A percentile compares a stretch with the other conserved stretches of the same genome.
These are phyloP conservation scores for Mellilla xanthometata DNA, from an alignment of 2,888 invertebrate species.

Conservation along the genomic window DNA sequence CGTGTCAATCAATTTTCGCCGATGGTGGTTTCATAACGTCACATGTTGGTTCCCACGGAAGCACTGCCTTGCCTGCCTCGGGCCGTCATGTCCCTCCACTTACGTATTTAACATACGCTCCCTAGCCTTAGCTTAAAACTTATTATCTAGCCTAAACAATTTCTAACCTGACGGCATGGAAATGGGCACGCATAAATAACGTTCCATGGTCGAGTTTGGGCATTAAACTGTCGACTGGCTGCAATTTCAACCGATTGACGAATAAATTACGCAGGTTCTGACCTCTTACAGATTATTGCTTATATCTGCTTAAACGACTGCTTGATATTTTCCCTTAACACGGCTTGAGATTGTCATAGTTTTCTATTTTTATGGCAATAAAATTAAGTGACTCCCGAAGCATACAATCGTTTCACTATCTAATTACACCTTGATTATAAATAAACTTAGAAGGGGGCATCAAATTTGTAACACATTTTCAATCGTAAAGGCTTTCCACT, in stretches of 20 bases:
- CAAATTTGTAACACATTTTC: conserved; percentile 5
- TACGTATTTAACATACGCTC: conserved; percentile 77
- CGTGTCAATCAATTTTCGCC: conserved; percentile 77
- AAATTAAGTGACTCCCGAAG: too few relatives aligned
- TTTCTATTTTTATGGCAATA: too few relatives aligned
- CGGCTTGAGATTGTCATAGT: too few relatives aligned
- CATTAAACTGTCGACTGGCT: conserved; percentile 58
- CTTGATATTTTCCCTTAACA: conserved; percentile 1
- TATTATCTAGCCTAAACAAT: conserved; percentile 79
- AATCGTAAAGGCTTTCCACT: conserved; percentile 18
- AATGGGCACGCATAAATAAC: conserved; percentile 77
- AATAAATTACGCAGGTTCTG: conserved; percentile 49
- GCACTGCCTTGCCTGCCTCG: conserved; percentile 69
- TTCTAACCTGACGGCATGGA: conserved; percentile 70
- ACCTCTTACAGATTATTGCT: conserved; percentile 36
- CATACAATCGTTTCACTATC: too few relatives aligned
- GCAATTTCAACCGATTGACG: conserved; percentile 49
- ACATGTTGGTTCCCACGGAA: conserved; percentile 80
- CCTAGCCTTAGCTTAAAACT: conserved; percentile 76
- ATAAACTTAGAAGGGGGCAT: not conserved
- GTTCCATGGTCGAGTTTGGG: conserved; percentile 60
- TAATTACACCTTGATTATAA: not conserved
- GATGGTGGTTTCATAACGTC: conserved; percentile 76
- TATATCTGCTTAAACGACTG: conserved; percentile 11
- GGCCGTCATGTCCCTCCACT: conserved; percentile 80